These are phyloP conservation scores for Temnothorax nylanderi DNA, from an alignment of 1,140 invertebrate genomes.

Conservation along the genomic window DNA sequence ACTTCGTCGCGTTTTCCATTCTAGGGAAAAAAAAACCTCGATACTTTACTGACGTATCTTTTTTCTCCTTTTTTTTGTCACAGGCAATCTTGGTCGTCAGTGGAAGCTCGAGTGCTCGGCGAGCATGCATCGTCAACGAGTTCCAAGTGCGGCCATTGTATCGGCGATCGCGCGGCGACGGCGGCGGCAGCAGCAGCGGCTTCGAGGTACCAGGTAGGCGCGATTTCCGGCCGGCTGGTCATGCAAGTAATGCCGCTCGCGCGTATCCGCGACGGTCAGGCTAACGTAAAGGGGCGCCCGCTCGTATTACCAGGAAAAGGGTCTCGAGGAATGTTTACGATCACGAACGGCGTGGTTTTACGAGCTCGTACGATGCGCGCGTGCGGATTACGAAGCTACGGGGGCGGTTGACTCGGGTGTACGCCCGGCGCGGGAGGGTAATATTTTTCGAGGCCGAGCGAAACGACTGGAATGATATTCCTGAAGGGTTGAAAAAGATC, in stretches of 20 bases:
- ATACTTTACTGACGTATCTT: neutral
- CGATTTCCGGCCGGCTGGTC: neutral
- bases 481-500: conserved; percentile 20
- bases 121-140: neutral
- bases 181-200: neutral
- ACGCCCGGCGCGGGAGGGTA: neutral
- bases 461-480: neutral
- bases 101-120: neutral
- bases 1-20: neutral
- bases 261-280: neutral
- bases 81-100: neutral
- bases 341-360: conserved; percentile 67
- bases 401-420: neutral
- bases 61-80: neutral
- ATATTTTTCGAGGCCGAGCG: conserved; percentile 7
- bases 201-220: conserved; percentile 28
- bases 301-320: conserved; percentile 11
- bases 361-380: conserved; percentile 60
- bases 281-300: conserved; percentile 3
- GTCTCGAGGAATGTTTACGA: conserved; percentile 70
- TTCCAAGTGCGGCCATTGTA: neutral
- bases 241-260: neutral
- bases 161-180: neutral
- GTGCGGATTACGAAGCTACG: conserved; percentile 19
- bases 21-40: neutral